Percentiles rank a stretch among this genome's conserved stretches.
Conservation (phyloP, 2,797 vertebrate species). For the Heteromormyrus szaboi region DNA sequence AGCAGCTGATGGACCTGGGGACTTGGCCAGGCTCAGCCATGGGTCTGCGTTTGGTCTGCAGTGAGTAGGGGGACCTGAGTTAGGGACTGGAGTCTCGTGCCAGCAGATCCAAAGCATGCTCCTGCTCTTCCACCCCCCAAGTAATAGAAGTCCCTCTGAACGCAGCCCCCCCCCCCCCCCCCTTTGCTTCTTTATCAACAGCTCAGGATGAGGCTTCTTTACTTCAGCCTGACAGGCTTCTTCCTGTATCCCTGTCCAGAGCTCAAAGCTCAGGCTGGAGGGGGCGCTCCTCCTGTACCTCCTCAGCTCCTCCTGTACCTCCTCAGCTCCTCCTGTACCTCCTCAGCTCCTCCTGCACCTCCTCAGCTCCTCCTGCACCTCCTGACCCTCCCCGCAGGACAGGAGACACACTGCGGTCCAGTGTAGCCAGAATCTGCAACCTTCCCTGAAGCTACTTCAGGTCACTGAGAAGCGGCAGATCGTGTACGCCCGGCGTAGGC, state of each 20-base stretch:
- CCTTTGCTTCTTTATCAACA: slow-evolving; percentile 50
- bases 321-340: not conserved
- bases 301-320: slow-evolving; percentile 8
- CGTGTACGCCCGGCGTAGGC: not conserved
- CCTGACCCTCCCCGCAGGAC: not conserved
- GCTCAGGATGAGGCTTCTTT: slow-evolving; percentile 51
- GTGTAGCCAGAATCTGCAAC: not conserved
- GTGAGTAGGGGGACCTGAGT: not conserved
- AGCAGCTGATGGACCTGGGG: not conserved
- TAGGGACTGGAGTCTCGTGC: not conserved
- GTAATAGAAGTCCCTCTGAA: not conserved
- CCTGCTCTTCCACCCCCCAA: not conserved
- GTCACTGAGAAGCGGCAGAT: not conserved
- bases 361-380: not conserved
- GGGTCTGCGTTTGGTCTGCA: not conserved
- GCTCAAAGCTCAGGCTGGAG: slow-evolving; percentile 21
- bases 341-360: not conserved
- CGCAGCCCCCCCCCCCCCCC: not conserved
- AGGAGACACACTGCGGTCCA: not conserved
- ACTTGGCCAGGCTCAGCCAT: not conserved
- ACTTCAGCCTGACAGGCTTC: slow-evolving; percentile 49
- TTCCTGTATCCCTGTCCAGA: slow-evolving; percentile 51
- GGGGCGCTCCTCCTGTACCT: not conserved
- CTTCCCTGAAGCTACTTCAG: not conserved
- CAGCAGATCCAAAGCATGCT: not conserved